These are phyloP conservation scores for Callocephalon fimbriatum DNA, from an alignment of 2,113 vertebrate species.

Conservation along the genomic window DNA sequence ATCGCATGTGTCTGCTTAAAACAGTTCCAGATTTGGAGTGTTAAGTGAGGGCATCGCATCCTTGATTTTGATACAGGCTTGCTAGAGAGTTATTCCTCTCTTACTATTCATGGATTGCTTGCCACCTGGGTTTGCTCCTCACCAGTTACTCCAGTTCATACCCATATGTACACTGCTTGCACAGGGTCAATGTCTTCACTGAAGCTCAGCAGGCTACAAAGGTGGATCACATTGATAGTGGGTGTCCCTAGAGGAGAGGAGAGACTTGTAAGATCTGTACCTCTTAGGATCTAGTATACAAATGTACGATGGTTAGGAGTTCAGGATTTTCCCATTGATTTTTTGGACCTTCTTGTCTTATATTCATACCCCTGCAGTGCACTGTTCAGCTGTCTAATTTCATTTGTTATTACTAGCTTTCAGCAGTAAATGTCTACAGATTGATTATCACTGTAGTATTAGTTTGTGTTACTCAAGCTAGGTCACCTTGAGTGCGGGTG, in stretches of 20 bases:
- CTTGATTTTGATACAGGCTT: neutral
- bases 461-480: neutral
- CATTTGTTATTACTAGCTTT: neutral
- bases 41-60: neutral
- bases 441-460: neutral
- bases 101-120: neutral
- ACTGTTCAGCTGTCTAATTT: neutral
- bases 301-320: neutral
- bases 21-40: neutral
- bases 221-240: neutral
- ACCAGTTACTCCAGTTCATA: neutral
- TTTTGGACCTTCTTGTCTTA: neutral
- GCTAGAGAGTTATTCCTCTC: neutral
- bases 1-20: neutral
- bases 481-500: neutral
- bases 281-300: neutral
- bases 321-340: neutral
- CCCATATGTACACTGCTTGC: neutral
- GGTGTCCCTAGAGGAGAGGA: neutral
- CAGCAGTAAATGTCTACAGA: neutral
- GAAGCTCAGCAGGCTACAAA: neutral
- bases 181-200: fast-evolving
- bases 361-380: neutral
- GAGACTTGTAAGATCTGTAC: neutral
- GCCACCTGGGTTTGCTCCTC: neutral